These are phyloP conservation scores for Sardinella longiceps DNA, from an alignment of 2,797 vertebrate species.

Conservation along the genomic window DNA sequence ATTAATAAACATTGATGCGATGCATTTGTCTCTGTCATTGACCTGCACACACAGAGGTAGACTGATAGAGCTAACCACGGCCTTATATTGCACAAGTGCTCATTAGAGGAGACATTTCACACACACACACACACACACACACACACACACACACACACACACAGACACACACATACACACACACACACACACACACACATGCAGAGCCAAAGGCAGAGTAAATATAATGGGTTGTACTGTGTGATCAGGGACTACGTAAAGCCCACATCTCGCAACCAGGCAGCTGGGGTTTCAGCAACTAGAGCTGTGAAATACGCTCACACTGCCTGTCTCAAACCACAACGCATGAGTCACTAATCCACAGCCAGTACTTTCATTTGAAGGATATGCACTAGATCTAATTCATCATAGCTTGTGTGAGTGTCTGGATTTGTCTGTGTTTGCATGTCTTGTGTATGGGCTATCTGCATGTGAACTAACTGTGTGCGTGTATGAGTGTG, in stretches of 20 bases:
- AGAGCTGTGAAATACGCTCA: constrained; percentile 9
- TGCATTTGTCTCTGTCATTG: neutral
- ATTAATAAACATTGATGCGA: neutral
- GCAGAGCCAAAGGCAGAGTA: neutral
- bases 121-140: neutral
- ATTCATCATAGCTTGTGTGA: neutral
- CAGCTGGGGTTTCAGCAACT: constrained; percentile 1
- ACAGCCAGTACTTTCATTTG: neutral
- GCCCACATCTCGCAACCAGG: neutral
- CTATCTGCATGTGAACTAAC: neutral
- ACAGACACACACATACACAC: neutral
- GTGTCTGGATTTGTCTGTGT: neutral
- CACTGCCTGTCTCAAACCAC: neutral
- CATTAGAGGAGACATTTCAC: neutral
- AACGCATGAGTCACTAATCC: constrained; percentile 10
- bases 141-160: neutral
- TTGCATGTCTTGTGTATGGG: neutral
- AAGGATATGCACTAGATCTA: neutral
- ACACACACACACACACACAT: neutral
- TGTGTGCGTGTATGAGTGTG: neutral
- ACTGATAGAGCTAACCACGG: neutral
- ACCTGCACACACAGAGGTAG: neutral
- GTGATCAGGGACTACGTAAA: neutral
- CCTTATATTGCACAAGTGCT: neutral
- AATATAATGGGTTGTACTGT: neutral